These are phyloP conservation scores for Peromyscus maniculatus DNA, from an alignment of 2,113 vertebrate species.

Conservation along the genomic window DNA sequence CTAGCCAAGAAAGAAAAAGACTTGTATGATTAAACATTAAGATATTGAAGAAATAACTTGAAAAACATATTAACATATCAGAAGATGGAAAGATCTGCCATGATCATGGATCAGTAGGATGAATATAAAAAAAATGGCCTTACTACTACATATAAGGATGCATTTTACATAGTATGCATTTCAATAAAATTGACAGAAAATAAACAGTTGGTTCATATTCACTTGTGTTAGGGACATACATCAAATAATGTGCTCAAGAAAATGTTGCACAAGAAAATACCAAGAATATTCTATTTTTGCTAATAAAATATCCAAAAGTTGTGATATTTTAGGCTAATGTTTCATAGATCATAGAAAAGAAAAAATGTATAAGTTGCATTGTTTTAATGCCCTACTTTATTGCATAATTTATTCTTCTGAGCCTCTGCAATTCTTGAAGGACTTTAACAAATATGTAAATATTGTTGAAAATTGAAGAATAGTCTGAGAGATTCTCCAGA, in stretches of 20 bases:
- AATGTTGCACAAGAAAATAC: neutral
- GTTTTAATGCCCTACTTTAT: neutral
- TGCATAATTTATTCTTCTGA: slow-evolving; percentile 21
- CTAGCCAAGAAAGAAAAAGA: neutral
- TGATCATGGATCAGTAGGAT: neutral
- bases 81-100: neutral
- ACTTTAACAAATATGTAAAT: neutral
- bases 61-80: neutral
- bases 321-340: neutral
- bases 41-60: neutral
- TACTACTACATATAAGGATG: too few species aligned
- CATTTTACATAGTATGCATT: neutral
- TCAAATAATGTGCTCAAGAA: neutral
- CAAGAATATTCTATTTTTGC: neutral
- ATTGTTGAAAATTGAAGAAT: neutral
- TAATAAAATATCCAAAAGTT: neutral
- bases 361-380: neutral
- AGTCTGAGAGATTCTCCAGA: neutral
- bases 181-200: slow-evolving; percentile 1
- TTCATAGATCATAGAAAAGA: neutral
- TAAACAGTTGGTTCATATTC: neutral
- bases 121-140: neutral
- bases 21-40: neutral
- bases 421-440: neutral
- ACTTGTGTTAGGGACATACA: neutral